Conservation (phyloP, 2,888 invertebrate species). For the Trachelus troglodyta region DNA sequence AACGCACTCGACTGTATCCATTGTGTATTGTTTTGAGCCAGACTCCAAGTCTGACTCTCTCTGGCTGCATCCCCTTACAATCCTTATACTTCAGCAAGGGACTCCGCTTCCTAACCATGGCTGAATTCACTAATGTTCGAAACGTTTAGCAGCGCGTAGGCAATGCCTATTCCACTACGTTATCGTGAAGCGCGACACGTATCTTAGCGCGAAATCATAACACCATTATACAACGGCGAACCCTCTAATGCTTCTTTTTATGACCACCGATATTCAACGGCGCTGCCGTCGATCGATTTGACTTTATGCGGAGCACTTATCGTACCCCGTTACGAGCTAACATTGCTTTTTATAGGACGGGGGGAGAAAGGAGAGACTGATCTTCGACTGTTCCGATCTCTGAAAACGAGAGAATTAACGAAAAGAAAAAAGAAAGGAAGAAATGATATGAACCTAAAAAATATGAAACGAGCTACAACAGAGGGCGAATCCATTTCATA, state of each 20-base stretch:
- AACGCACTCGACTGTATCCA: background rate
- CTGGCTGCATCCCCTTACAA: background rate
- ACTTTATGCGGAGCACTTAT: conserved; percentile 56
- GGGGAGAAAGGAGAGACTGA: conserved; percentile 34
- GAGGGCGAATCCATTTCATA: background rate
- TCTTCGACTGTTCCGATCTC: conserved; percentile 42
- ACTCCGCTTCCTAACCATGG: background rate
- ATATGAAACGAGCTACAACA: background rate
- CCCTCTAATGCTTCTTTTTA: conserved; percentile 49
- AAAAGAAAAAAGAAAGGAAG: background rate
- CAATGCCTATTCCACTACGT: conserved; percentile 6
- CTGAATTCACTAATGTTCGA: conserved; percentile 40
- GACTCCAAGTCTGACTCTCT: background rate
- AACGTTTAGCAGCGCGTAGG: conserved; percentile 47
- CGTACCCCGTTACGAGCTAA: conserved; percentile 64
- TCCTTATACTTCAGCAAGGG: background rate
- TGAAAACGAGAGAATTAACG: conserved; percentile 2
- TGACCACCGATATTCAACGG: conserved; percentile 55
- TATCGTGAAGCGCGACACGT: conserved; percentile 29
- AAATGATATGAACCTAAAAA: background rate
- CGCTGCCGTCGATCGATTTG: conserved; percentile 58
- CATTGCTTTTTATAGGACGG: conserved; percentile 62
- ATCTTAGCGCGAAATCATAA: conserved; percentile 57
- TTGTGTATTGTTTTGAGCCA: background rate
- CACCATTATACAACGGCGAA: conserved; percentile 50